Conservation (phyloP, 1,140 invertebrate species). For the Bombus cullumanus region DNA sequence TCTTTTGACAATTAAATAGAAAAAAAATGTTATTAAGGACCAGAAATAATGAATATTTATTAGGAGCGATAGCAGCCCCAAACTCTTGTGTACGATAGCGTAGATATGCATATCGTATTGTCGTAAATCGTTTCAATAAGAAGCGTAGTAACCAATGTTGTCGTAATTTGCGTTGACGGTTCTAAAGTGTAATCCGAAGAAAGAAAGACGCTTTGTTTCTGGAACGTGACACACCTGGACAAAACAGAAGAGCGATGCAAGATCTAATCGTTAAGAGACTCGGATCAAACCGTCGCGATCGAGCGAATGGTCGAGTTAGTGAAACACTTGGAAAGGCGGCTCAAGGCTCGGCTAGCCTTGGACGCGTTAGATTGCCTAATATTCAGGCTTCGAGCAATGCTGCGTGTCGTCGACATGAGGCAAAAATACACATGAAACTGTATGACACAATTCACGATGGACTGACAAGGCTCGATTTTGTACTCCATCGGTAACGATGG, state of each 20-base stretch:
- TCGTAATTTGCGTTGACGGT: not conserved
- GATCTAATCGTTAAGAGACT: conserved; percentile 57
- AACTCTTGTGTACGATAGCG: too few relatives aligned
- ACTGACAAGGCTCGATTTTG: not conserved
- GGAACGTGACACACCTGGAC: conserved; percentile 24
- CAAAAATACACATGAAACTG: conserved; percentile 69
- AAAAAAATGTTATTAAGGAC: too few relatives aligned
- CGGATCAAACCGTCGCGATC: conserved; percentile 49
- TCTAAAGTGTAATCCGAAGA: not conserved
- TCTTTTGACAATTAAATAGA: not conserved
- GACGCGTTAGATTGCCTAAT: conserved; percentile 83
- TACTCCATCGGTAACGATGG: not conserved
- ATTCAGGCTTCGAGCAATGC: conserved; percentile 74
- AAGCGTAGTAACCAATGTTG: too few relatives aligned
- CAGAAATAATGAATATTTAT: too few relatives aligned
- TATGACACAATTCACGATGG: conserved; percentile 36
- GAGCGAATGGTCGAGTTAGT: conserved; percentile 72
- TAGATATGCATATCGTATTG: not conserved
- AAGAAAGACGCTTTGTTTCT: not conserved
- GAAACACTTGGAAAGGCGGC: conserved; percentile 82
- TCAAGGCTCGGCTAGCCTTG: conserved; percentile 82
- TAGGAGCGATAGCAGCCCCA: too few relatives aligned
- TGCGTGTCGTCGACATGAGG: conserved; percentile 59
- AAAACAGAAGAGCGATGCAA: conserved; percentile 31
- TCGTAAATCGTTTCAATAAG: not conserved